A percentile compares a stretch with the other conserved stretches of the same genome.
These are phyloP conservation scores for Heliangelus exortis DNA, from an alignment of 2,797 vertebrate species.

Conservation along the genomic window DNA sequence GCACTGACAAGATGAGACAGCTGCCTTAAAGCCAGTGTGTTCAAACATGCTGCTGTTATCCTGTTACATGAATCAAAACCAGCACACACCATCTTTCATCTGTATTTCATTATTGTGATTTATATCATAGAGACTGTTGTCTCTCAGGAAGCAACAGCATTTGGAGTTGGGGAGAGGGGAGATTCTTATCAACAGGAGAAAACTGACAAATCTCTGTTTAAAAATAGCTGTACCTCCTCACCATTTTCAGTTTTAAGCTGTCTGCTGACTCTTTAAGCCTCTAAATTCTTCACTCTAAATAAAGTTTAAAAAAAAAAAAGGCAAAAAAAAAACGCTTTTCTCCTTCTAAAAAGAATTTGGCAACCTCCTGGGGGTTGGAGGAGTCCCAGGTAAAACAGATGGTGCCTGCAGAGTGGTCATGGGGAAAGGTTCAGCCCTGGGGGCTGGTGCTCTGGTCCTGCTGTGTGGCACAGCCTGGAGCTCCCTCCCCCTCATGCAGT, in stretches of 20 bases:
- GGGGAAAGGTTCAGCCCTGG: background rate
- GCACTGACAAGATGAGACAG: constrained; percentile 60
- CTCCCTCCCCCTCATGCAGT: rapidly evolving
- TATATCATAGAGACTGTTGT: constrained; percentile 43
- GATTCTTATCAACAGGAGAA: constrained; percentile 49
- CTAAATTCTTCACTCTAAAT: constrained; percentile 1
- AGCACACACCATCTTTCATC: constrained; percentile 65
- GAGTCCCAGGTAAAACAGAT: background rate
- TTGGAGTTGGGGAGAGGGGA: background rate
- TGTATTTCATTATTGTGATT: constrained; percentile 66
- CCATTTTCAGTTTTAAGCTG: background rate
- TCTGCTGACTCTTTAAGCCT: constrained; percentile 12
- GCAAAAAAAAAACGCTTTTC: background rate
- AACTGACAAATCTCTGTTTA: constrained; percentile 23
- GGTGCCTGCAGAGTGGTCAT: rapidly evolving
- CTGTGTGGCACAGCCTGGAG: background rate
- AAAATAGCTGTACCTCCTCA: constrained; percentile 16
- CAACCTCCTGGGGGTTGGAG: background rate
- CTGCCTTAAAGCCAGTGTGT: constrained; percentile 45
- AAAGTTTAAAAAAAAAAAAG: background rate
- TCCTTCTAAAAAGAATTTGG: background rate
- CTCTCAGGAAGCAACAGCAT: constrained; percentile 42
- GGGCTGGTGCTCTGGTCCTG: background rate
- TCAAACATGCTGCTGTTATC: constrained; percentile 49
- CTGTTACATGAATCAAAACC: constrained; percentile 57